Evolutionary conservation across 2,888 invertebrate species (phyloP).

Genomic region (Lordiphosa fenestrarum): DNA sequence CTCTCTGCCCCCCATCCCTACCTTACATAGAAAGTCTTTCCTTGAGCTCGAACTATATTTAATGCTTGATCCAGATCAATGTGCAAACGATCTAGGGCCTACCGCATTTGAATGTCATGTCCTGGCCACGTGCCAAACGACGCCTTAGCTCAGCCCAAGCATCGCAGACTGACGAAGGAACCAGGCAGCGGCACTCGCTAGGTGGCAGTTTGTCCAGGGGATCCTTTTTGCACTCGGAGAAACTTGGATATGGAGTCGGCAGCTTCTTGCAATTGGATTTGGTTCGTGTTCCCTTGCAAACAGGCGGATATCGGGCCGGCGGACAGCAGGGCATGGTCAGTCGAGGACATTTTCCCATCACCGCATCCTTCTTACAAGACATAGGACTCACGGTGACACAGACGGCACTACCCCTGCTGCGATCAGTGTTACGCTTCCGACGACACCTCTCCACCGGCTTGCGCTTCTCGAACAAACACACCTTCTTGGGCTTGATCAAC

Average conservation of each 20-base stretch:
- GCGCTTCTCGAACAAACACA: slow-evolving; percentile 42
- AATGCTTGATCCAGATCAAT: background rate
- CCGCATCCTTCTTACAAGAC: slow-evolving; percentile 5
- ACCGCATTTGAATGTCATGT: slow-evolving; percentile 32
- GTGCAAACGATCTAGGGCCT: slow-evolving; percentile 26
- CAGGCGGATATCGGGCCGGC: slow-evolving; percentile 42
- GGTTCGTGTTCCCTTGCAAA: slow-evolving; percentile 17
- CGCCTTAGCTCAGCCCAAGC: slow-evolving; percentile 50
- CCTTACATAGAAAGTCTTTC: too few relatives aligned
- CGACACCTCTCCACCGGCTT: slow-evolving; percentile 33
- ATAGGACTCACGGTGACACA: slow-evolving; percentile 13
- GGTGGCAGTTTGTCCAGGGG: slow-evolving; percentile 1
- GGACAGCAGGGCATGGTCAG: slow-evolving; percentile 43
- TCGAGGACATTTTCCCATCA: slow-evolving; percentile 7
- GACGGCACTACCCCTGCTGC: background rate
- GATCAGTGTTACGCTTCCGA: slow-evolving; percentile 17
- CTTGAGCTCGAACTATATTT: slow-evolving; percentile 7
- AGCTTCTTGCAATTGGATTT: slow-evolving; percentile 34
- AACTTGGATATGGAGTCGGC: slow-evolving; percentile 54
- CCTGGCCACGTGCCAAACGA: slow-evolving; percentile 32
- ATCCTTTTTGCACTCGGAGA: slow-evolving; percentile 52
- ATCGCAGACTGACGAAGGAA: slow-evolving; percentile 30
- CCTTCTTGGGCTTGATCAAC: slow-evolving; percentile 47
- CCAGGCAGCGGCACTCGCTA: slow-evolving; percentile 43
- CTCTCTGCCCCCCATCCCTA: too few relatives aligned